Conservation (phyloP, 2,888 invertebrate species). For the Byasa hedistus region DNA sequence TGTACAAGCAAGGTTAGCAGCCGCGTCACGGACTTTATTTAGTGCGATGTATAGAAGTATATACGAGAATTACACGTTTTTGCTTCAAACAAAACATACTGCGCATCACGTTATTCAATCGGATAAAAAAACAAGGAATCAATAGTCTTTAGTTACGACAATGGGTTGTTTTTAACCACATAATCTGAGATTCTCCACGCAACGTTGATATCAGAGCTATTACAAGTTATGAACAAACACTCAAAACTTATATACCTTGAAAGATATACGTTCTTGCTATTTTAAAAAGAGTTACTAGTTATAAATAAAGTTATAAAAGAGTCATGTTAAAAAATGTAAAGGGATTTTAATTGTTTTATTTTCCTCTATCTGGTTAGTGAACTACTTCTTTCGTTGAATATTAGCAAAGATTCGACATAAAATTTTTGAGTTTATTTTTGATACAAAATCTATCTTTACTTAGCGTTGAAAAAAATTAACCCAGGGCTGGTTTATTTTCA, state of each 20-base stretch:
- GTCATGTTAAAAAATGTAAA: no score
- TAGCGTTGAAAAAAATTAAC: no score
- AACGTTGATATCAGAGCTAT: conserved; percentile 20
- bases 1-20: no score
- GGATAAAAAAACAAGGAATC: conserved; percentile 9
- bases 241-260: not conserved
- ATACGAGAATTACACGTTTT: not conserved
- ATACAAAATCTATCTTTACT: no score
- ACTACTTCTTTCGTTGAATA: no score
- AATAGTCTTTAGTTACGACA: conserved; percentile 9
- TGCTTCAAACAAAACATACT: conserved; percentile 12
- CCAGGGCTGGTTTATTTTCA: no score
- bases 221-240: conserved; percentile 9
- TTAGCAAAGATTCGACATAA: no score
- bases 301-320: no score
- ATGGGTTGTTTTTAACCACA: conserved; percentile 15
- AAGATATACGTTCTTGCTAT: not conserved
- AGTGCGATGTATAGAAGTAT: not conserved
- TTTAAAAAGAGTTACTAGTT: not conserved
- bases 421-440: no score
- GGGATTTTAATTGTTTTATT: no score
- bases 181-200: conserved; percentile 2
- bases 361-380: no score
- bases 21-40: not conserved
- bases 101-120: conserved; percentile 15